phyloP scores from a whole-genome alignment of 2,888 invertebrate species.

The Amphipyra tragopoginis region DNA sequence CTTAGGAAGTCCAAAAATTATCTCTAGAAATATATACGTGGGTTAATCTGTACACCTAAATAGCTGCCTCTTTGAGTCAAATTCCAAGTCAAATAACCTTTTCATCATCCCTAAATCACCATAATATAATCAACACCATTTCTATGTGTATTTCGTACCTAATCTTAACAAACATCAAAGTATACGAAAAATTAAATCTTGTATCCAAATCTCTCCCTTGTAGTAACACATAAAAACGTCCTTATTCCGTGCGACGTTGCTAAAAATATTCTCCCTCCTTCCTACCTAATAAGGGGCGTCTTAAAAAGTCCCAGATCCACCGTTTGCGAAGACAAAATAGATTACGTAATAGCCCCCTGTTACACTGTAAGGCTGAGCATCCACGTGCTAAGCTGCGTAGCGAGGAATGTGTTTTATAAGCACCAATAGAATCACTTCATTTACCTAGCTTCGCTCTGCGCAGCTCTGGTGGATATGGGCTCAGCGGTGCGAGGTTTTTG shows the following conservation, averaged over 20 bases:
- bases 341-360: slow-evolving; percentile 59
- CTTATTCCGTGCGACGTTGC: slow-evolving; percentile 38
- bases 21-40: background rate
- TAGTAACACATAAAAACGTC: slow-evolving; percentile 46
- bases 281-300: slow-evolving; percentile 60
- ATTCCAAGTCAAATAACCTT: background rate
- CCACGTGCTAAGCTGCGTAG: too few relatives aligned
- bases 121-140: slow-evolving; percentile 28
- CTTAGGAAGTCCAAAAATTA: too few relatives aligned
- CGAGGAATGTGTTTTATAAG: too few relatives aligned
- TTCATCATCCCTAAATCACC: slow-evolving; percentile 10
- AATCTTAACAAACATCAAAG: slow-evolving; percentile 44
- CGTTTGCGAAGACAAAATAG: slow-evolving; percentile 64
- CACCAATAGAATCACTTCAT: too few relatives aligned
- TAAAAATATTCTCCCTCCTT: slow-evolving; percentile 47
- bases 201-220: slow-evolving; percentile 47
- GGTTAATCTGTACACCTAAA: background rate
- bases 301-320: slow-evolving; percentile 62
- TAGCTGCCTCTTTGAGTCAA: background rate
- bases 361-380: slow-evolving; percentile 44
- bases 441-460: too few relatives aligned
- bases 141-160: slow-evolving; percentile 9
- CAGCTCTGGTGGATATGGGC: too few relatives aligned
- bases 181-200: slow-evolving; percentile 58
- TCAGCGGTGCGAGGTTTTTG: too few relatives aligned